Evolutionary conservation across 2,113 vertebrate species (phyloP), one percentile per base, ranked within the genome.

Genomic region (Indri indri): DNA sequence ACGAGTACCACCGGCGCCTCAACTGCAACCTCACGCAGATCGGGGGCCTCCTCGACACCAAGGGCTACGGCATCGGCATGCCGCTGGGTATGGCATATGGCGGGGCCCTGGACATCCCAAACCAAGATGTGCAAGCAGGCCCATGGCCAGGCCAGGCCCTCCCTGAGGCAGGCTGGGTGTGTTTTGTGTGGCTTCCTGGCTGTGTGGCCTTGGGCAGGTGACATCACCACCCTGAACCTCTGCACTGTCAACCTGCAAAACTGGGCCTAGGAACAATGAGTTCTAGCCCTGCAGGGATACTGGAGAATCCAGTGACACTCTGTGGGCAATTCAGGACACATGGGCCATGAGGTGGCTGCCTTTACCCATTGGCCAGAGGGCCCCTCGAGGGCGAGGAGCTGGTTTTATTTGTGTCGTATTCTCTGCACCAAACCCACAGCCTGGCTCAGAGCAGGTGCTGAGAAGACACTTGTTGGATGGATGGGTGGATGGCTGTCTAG

Each of bases 21-120:
- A 99, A 99, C 98, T 99, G 99, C 97, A 99, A 99, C 98, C 99
- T 99, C 81, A 99, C 99, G 23, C 99, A 99, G 98, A 99, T 99
- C 0, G 99, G 99, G 85, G 99, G 99, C 3, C 98, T 99, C 93
- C 98, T 99, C 76, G 99, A 99, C 98, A 99, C 99, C 98, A 99
- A 99, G 98, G 99, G 99, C 98, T 99, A 99, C 0, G 99, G 99
- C 98, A 99, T 99, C 32, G 99, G 99, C 96, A 99, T 99, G 99
- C 99, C 99, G 0, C 98, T 99, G 96, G 99, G 99, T 99, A 94
- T 0, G 96, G 63, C 2, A 11, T 6, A 10, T 12, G 1, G 1
- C 3, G 16, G 83, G 30, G 20, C 25, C 66, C 42, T 13, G 9
- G 5, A 83, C 13, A 1, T 63, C 45, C 0, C 0, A 25, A 68